Evolutionary conservation across 2,797 vertebrate genomes (phyloP), one percentile per base, ranked within the genome.

Genomic region (Fringilla coelebs): DNA sequence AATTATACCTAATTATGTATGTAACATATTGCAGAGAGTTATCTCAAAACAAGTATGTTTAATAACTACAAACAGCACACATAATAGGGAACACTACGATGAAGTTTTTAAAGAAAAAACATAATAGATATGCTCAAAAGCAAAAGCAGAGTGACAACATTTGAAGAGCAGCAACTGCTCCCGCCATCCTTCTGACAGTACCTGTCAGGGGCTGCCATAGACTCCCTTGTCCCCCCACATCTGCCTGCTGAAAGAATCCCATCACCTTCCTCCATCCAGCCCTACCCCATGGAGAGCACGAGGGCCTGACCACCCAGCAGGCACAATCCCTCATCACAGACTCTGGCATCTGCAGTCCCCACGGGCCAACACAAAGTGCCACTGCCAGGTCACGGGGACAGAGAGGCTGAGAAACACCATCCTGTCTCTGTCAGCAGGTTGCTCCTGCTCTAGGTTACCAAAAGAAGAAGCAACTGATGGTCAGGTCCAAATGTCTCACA

Each of bases 1-100:
- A 96, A 96, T 97, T 93, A 96, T 85, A 81, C 62, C 90, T 96
- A 96, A 97, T 97, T 96, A 97, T 82, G 58, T 80, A 91, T 93
- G 72, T 94, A 89, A 96, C 95, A 97, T 94, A 96, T 97, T 97
- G 95, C 94, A 96, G 60, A 95, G 72, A 77, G 73, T 82, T 97
- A 93, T 95, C 96, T 96, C 77, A 89, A 96, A 97, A 96, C 90
- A 94, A 95, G 86, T 89, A 65, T 38, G 57, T 93, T 95, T 94
- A 96, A 95, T 96, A 97, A 87, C 93, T 95, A 92, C 90, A 94
- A 96, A 97, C 92, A 96, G 85, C 91, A 93, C 9, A 2, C 84
- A 94, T 76, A 94, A 92, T 73, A 91, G 55, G 60, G 57, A 97
- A 58, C 52, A 60, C 81, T 45, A 32, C 29, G 25, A 84, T 49